Conservation (phyloP, 2,113 vertebrate species). For the Danionella cerebrum region DNA sequence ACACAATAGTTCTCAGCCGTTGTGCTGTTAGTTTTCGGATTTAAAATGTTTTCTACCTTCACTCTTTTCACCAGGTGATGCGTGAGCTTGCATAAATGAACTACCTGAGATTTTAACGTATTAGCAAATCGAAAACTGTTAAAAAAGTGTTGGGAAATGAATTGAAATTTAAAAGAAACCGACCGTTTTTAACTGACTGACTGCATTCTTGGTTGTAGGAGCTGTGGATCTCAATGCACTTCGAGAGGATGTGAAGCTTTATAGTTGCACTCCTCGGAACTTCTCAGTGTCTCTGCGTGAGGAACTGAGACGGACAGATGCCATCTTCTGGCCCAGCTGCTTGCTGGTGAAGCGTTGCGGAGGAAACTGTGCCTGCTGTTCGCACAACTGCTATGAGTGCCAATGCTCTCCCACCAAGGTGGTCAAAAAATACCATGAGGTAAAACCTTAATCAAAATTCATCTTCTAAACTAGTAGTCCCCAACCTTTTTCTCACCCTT, state of each 20-base stretch:
- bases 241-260: constrained; percentile 84
- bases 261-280: constrained; percentile 95
- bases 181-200: no score
- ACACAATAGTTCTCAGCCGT: no score
- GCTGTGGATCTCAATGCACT: constrained; percentile 85
- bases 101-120: no score
- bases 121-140: no score
- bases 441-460: constrained; percentile 39
- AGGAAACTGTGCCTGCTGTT: constrained; percentile 94
- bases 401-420: constrained; percentile 83
- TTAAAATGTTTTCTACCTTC: no score
- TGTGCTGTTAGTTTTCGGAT: no score
- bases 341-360: constrained; percentile 94
- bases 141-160: no score
- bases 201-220: no score
- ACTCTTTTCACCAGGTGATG: no score
- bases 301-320: constrained; percentile 87
- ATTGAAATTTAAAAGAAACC: no score
- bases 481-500: no score
- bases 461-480: neutral
- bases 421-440: constrained; percentile 93
- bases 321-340: constrained; percentile 95
- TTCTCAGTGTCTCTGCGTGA: constrained; percentile 87
- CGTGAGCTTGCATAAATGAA: no score
- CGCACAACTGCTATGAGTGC: constrained; percentile 83